Conservation (phyloP, 2,113 vertebrate species). For the Daboia siamensis region DNA sequence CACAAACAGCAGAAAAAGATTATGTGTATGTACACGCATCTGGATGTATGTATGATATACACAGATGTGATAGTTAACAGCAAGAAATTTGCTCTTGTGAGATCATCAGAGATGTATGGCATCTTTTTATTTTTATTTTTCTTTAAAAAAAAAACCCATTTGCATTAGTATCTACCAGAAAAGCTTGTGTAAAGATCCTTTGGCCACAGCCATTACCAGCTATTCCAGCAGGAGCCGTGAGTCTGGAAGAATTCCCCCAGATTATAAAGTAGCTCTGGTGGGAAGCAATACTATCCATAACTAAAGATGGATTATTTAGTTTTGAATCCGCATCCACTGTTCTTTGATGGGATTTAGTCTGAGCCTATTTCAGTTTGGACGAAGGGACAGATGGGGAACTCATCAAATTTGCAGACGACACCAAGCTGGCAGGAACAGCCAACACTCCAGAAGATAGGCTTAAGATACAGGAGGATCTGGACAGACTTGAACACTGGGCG, state of each 20-base stretch:
- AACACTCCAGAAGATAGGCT: no score
- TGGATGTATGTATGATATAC: no score
- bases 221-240: neutral
- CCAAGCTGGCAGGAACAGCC: no score
- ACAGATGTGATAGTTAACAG: no score
- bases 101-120: neutral
- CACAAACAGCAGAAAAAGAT: neutral
- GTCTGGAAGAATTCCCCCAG: neutral
- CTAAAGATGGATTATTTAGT: neutral
- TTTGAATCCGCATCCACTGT: neutral
- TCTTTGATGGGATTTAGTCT: neutral
- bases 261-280: neutral
- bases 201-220: neutral
- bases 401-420: no score
- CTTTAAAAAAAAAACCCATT: neutral
- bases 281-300: neutral
- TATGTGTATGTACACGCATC: neutral
- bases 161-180: neutral
- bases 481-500: no score
- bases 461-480: no score
- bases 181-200: neutral
- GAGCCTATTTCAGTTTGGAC: neutral
- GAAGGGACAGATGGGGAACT: no score
- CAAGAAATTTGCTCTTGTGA: neutral
- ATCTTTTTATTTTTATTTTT: neutral